A percentile compares a stretch with the other conserved stretches of the same genome.
Conservation (phyloP, 1,140 invertebrate genomes). For the Trypoxylus dichotomus region DNA sequence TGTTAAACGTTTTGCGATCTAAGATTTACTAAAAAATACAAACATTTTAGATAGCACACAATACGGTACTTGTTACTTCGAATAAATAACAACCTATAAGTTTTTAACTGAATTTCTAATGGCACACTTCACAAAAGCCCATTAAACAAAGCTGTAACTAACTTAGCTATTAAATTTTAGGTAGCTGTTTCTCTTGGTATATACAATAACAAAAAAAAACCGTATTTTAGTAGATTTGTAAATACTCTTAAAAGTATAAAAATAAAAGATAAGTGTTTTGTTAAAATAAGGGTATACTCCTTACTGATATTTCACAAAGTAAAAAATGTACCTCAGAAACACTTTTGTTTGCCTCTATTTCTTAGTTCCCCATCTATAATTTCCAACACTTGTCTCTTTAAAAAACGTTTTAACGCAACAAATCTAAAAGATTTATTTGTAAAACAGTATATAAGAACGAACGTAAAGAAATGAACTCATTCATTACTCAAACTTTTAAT, state of each 20-base stretch:
- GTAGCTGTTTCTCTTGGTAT: not conserved
- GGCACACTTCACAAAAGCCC: not conserved
- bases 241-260: not conserved
- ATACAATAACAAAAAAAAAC: not conserved
- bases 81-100: too few species aligned
- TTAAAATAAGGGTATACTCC: not conserved
- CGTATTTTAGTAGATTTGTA: not conserved
- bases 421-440: not conserved
- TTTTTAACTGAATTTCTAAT: not conserved
- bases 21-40: too few species aligned
- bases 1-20: too few species aligned
- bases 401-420: not conserved
- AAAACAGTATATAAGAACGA: not conserved
- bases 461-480: not conserved
- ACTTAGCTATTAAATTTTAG: not conserved
- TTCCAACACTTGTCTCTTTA: not conserved
- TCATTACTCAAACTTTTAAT: not conserved
- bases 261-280: conserved; percentile 6
- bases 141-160: conserved; percentile 2
- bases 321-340: not conserved
- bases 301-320: not conserved
- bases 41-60: too few species aligned
- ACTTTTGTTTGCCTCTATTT: too few species aligned
- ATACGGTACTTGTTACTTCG: too few species aligned
- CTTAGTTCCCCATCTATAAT: too few species aligned